Evolutionary conservation across 1,140 invertebrate genomes (phyloP), one percentile per base, ranked within the genome.

Genomic region (Calephelis virginiensis): DNA sequence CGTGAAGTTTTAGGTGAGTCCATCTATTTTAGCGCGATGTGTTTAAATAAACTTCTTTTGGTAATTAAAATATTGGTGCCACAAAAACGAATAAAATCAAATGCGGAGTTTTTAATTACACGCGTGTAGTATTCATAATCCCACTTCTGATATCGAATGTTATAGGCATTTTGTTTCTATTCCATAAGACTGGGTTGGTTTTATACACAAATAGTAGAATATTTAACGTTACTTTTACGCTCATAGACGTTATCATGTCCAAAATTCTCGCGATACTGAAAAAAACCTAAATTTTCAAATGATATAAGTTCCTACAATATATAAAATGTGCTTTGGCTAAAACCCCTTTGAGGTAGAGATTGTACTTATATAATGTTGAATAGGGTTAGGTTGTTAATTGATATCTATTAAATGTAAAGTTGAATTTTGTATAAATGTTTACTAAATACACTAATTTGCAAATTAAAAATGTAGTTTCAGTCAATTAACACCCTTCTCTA

Each of bases 401-500:
- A 89, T 89, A 80, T 82, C 80, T 87, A 83, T 76, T 78, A 84
- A 84, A 85, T 89, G 85, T 88, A 83, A 85, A 83, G 71, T 76
- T 85, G 78, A 83, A 81, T 77, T 85, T 89, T 90, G 86, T 90
- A 85, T 87, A 85, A 86, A 77, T 85, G 80, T 83, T 86, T 86
- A 86, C 79, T 89, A 89, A 90, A 90, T 86, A 82, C 81, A 74
- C 81, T 78, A 84, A 75, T 89, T 89, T 82, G 76, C 80, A 89
- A 85, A 84, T 81, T 78, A 75, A 81, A 83, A 78, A 83, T 90
- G 88, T 86, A 89, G 88, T 90, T 90, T 90, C 86, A 90, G 88
- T 90, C 88, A 90, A 89, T 90, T 90, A 90, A 89, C 88, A 90
- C 88, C 88, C 86, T 89, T 86, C 81, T 89, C 84, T 89, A 81